These are phyloP conservation scores for Anolis apletophallus DNA, from an alignment of 2,797 vertebrate species.

Conservation along the genomic window DNA sequence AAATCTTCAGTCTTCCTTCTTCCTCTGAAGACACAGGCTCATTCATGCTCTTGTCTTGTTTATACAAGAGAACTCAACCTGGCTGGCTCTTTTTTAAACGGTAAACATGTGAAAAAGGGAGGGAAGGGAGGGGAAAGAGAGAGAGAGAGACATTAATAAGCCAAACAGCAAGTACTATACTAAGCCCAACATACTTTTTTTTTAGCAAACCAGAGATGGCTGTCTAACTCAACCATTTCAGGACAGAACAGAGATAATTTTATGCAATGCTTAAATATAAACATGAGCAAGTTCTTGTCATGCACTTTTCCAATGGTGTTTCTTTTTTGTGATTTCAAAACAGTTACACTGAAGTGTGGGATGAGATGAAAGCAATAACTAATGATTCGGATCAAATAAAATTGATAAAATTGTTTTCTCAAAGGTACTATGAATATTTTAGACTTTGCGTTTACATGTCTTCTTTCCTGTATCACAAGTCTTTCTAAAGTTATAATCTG, in stretches of 20 bases:
- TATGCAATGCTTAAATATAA: conserved; percentile 37
- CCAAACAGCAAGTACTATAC: background rate
- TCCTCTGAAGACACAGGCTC: background rate
- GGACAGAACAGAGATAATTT: background rate
- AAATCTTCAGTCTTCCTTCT: conserved; percentile 32
- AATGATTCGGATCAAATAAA: background rate
- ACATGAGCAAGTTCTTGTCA: conserved; percentile 27
- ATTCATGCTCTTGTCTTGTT: conserved; percentile 44
- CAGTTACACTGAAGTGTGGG: conserved; percentile 40
- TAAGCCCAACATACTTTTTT: background rate
- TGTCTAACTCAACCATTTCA: background rate
- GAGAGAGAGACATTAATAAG: background rate
- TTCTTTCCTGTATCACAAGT: too few relatives aligned
- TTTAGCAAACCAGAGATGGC: conserved; percentile 27
- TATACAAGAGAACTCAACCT: conserved; percentile 10
- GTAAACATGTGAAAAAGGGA: background rate
- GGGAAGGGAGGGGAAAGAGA: too few relatives aligned
- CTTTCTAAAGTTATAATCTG: conserved; percentile 20
- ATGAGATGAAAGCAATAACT: background rate
- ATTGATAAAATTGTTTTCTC: background rate
- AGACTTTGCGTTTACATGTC: background rate
- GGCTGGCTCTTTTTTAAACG: conserved; percentile 38
- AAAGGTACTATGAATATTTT: rapidly evolving
- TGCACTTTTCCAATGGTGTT: background rate
- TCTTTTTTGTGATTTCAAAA: conserved; percentile 46